Base-by-base conservation (phyloP, 2,113 vertebrate genomes). In the Hassar affinis region DNA sequence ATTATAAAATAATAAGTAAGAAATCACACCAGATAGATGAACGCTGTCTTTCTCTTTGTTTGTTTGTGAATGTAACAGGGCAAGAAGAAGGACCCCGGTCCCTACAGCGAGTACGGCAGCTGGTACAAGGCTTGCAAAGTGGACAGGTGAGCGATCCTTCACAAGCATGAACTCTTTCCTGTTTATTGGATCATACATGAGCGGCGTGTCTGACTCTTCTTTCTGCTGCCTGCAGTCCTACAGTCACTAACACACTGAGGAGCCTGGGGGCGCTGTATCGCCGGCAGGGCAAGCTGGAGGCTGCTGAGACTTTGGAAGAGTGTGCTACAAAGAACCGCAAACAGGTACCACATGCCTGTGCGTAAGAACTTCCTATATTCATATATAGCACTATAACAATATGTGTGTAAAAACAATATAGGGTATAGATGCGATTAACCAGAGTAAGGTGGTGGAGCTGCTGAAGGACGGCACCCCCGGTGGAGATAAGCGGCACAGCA, bases 91-190 rank as follows among this genome's bases (percentile, higher is more conserved):
- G 96, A 96, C 85, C 91, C 89, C 0, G 90, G 90, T 3, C 92
- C 92, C 0, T 95, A 95, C 0, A 93, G 95, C 1, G 96, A 97
- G 85, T 96, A 96, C 1, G 96, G 96, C 6, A 95, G 95, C 91
- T 97, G 96, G 96, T 95, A 96, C 69, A 96, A 97, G 82, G 95
- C 95, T 87, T 97, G 96, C 85, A 97, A 97, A 84, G 95, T 96
- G 78, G 95, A 97, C 94, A 96, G 95, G 96, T 97, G 75, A 92
- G 90, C 51, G 33, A 45, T 45, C 17, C 20, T n/a, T 30, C 35
- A 22, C 49, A 66, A 45, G 22, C 17, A 10, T 33, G 14, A 25
- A 62, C 17, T 4, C 22, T 20, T 72, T 74, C 35, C n/a, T 82
- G n/a, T 61, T 20, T 74, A 10, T 47, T 59, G n/a, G 35, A 27